These are phyloP conservation scores for Cosmia trapezina DNA, from an alignment of 2,888 invertebrate genomes.

Conservation along the genomic window DNA sequence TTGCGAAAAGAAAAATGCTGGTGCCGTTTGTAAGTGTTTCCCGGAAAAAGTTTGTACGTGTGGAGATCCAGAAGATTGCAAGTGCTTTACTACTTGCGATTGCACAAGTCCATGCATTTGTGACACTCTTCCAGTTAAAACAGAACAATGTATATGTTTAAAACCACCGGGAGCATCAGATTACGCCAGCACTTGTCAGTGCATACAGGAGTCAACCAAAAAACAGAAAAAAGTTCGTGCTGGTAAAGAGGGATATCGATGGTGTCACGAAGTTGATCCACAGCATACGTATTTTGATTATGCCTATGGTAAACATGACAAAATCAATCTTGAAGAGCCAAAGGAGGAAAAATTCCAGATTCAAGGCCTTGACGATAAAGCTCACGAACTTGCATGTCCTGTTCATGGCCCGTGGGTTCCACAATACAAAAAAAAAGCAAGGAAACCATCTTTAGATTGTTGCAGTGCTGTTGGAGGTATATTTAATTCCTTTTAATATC, in stretches of 20 bases:
- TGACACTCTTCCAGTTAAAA: constrained; percentile 67
- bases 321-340: constrained; percentile 72
- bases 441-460: constrained; percentile 84
- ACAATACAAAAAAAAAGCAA: constrained; percentile 76
- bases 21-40: constrained; percentile 75
- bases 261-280: constrained; percentile 86
- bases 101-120: constrained; percentile 82
- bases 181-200: constrained; percentile 73
- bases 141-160: constrained; percentile 76
- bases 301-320: constrained; percentile 81
- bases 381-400: constrained; percentile 63
- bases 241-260: constrained; percentile 83
- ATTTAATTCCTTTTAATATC: not conserved
- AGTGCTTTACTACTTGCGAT: constrained; percentile 78
- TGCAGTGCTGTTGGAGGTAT: constrained; percentile 86
- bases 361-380: constrained; percentile 75
- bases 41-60: constrained; percentile 77
- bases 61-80: constrained; percentile 80
- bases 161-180: constrained; percentile 64
- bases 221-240: constrained; percentile 80
- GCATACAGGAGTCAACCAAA: constrained; percentile 65
- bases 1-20: constrained; percentile 67
- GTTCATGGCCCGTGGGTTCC: constrained; percentile 74
- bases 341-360: constrained; percentile 77
- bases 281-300: constrained; percentile 85